Conservation (phyloP, 2,113 vertebrate species). For the Pelvicachromis taeniatus region DNA sequence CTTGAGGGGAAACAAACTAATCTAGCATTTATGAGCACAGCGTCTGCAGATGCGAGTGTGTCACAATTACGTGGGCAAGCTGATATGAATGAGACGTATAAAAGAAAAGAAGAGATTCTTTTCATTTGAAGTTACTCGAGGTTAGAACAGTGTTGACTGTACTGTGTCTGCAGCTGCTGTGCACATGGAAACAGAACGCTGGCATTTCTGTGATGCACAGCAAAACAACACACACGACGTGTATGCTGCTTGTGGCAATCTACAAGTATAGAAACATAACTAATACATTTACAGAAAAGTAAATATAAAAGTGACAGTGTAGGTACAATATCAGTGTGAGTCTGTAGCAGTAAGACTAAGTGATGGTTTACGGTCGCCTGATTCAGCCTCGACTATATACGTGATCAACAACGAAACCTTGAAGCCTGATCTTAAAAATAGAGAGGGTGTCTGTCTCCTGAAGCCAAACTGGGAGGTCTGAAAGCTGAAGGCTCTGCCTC, state of each 20-base stretch:
- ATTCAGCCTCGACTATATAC: background rate
- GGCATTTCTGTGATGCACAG: background rate
- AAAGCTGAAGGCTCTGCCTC: background rate
- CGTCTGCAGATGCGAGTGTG: background rate
- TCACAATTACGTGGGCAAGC: background rate
- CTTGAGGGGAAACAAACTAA: background rate
- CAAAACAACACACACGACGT: fast-evolving
- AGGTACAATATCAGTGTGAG: background rate
- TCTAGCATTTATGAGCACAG: background rate
- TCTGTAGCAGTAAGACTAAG: background rate
- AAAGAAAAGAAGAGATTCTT: background rate
- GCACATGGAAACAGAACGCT: background rate
- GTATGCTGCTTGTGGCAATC: background rate
- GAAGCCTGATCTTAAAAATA: background rate
- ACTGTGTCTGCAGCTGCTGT: background rate
- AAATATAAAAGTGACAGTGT: background rate
- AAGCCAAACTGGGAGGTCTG: background rate
- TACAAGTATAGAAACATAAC: background rate
- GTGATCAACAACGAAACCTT: fast-evolving
- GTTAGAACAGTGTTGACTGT: background rate
- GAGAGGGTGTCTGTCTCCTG: background rate
- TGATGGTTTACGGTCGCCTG: background rate
- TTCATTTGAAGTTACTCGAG: background rate
- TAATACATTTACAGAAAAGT: background rate
- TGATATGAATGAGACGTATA: background rate